phyloP scores from a whole-genome alignment of 2,797 vertebrate genomes.

The Pseudotriccus pelzelni region DNA sequence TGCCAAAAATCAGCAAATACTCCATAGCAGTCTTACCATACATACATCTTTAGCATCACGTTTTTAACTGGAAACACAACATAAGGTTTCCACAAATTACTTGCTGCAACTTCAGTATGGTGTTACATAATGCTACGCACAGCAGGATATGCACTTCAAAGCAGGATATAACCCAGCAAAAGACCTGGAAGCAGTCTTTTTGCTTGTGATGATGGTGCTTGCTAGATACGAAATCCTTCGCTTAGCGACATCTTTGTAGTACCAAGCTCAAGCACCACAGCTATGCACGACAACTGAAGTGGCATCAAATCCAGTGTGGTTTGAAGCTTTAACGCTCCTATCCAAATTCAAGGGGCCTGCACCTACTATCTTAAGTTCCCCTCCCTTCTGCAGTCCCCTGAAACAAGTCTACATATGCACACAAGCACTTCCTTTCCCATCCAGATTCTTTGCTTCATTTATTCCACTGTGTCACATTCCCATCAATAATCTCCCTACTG shows the following conservation, averaged over 20 bases:
- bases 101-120: not conserved
- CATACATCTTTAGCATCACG: not conserved
- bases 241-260: not conserved
- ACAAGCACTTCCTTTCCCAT: not conserved
- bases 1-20: not conserved
- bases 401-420: not conserved
- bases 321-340: not conserved
- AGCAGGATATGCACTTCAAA: not conserved
- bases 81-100: not conserved
- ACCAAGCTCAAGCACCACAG: not conserved
- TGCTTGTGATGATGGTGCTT: rapidly evolving
- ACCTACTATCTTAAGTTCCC: not conserved
- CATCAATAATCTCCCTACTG: not conserved
- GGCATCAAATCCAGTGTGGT: not conserved
- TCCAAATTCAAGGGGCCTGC: not conserved
- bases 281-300: not conserved
- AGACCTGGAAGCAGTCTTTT: not conserved
- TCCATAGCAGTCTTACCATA: not conserved
- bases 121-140: not conserved
- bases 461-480: not conserved
- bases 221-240: not conserved
- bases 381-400: not conserved
- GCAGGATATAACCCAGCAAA: not conserved
- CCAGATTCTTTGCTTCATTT: not conserved
- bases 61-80: not conserved